Percentiles rank a stretch among this genome's conserved stretches.
Evolutionary conservation across 2,113 vertebrate genomes (phyloP).

Genomic region (Erinaceus europaeus): DNA sequence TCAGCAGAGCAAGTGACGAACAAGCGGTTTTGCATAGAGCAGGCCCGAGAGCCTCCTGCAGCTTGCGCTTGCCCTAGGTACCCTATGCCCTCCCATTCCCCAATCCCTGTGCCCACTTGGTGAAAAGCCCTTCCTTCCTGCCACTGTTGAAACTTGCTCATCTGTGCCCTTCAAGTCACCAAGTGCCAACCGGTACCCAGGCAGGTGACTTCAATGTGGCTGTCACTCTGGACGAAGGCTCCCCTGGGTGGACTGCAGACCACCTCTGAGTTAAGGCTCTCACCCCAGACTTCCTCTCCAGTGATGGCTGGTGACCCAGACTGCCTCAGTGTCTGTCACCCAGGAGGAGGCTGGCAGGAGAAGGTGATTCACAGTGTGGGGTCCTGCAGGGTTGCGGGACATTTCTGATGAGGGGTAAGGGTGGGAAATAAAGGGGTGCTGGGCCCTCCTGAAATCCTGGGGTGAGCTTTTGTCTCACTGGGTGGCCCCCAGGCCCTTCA

Average conservation of each 20-base stretch:
- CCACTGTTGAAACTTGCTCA: not conserved
- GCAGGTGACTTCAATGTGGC: no score
- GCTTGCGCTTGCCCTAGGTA: not conserved
- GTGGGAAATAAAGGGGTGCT: rapidly evolving
- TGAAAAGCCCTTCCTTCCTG: not conserved
- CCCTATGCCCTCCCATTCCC: not conserved
- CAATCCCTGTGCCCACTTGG: not conserved
- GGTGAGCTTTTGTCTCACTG: not conserved
- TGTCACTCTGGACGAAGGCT: no score
- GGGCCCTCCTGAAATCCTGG: not conserved
- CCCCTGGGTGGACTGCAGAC: no score
- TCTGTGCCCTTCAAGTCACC: not conserved
- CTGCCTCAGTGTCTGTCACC: no score
- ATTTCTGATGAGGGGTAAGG: not conserved
- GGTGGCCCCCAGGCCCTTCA: not conserved
- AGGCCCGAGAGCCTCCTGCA: not conserved
- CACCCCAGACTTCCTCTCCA: no score
- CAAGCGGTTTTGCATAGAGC: not conserved
- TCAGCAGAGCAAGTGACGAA: slow-evolving; percentile 26
- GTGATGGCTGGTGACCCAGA: no score
- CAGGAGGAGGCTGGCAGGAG: no score
- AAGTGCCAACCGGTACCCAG: no score
- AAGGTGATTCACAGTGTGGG: no score
- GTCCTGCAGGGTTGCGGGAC: rapidly evolving
- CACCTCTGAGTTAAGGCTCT: no score